Evolutionary conservation across 2,888 invertebrate genomes (phyloP).

Genomic region (Rhamnusium bicolor): DNA sequence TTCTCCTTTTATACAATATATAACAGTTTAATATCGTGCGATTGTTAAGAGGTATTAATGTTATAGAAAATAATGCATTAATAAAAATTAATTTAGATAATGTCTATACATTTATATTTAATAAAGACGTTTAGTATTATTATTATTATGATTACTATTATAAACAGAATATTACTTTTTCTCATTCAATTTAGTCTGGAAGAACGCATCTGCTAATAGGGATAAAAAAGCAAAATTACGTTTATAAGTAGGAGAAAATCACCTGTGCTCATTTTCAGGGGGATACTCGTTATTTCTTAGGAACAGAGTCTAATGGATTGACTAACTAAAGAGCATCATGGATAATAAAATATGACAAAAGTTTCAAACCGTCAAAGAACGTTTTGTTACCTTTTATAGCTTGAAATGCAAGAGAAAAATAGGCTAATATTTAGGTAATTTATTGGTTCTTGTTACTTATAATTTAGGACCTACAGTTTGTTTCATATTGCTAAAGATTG

Average conservation of each 20-base stretch:
- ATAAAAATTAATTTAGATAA: no score
- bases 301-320: constrained; percentile 9
- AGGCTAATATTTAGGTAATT: no score
- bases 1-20: no score
- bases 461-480: no score
- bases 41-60: no score
- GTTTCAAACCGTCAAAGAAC: background rate
- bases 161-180: background rate
- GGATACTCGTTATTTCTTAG: background rate
- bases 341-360: background rate
- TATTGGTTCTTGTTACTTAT: no score
- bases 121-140: no score
- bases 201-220: constrained; percentile 15
- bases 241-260: background rate
- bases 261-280: background rate
- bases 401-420: background rate
- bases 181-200: background rate
- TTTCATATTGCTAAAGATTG: no score
- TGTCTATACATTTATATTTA: no score
- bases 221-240: background rate
- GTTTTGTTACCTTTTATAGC: background rate
- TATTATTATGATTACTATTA: no score
- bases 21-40: no score
- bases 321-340: background rate
- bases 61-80: no score